Conservation (phyloP, 2,113 vertebrate species). For the Amphilophus citrinellus region DNA sequence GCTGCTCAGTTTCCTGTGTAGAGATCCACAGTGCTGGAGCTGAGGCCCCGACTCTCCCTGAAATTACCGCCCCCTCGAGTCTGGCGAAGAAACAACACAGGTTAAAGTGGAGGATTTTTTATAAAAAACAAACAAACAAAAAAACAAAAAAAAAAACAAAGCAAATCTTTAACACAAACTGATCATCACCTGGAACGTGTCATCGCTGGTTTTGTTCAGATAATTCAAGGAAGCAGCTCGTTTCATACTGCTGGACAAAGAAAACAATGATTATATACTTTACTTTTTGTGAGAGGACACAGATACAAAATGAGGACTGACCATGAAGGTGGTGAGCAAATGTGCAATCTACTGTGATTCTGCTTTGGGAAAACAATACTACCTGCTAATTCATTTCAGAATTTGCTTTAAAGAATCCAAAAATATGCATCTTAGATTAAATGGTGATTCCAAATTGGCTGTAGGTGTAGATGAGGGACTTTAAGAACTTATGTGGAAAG, state of each 20-base stretch:
- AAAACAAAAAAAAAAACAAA: not conserved
- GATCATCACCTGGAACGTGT: conserved; percentile 87
- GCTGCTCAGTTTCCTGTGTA: conserved; percentile 75
- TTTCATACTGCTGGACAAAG: conserved; percentile 87
- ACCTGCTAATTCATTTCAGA: not conserved
- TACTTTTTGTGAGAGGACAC: not conserved
- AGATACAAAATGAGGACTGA: not conserved
- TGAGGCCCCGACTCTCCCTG: conserved; percentile 80
- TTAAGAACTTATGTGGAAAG: not conserved
- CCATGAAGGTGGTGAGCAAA: not conserved
- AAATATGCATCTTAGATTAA: not conserved
- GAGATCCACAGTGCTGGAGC: conserved; percentile 83
- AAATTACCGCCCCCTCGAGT: conserved; percentile 58
- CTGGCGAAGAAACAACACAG: conserved; percentile 47
- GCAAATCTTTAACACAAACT: not conserved
- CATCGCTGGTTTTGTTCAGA: conserved; percentile 89
- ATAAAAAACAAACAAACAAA: not conserved
- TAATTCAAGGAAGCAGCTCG: conserved; percentile 93
- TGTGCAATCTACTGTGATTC: not conserved
- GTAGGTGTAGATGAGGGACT: not conserved
- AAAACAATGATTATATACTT: not conserved
- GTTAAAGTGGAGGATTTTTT: not conserved
- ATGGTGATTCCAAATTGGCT: too few relatives aligned
- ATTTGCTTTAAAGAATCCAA: too few relatives aligned
- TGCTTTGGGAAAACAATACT: too few relatives aligned